Conservation (phyloP, 53 echinoderm and acorn worm species). For the Pentamera pediparva region DNA sequence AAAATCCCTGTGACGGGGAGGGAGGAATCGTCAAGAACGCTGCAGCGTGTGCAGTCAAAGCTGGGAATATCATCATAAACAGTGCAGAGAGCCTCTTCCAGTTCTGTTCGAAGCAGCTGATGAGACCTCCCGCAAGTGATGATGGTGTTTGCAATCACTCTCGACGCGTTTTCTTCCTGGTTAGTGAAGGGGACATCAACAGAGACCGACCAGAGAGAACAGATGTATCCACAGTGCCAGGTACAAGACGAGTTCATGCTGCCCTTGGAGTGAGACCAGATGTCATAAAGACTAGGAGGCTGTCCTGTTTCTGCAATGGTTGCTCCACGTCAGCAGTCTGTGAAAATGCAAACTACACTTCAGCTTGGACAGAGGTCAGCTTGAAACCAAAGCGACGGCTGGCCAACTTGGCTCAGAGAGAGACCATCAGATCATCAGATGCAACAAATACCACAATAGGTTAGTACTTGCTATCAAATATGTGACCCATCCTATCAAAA, state of each 20-base stretch:
- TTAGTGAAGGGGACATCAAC: conserved; percentile 10
- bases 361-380: neutral
- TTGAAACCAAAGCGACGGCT: neutral
- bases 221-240: conserved; percentile 9
- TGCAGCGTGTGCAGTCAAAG: no score
- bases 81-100: conserved; percentile 32
- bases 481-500: no score
- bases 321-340: neutral
- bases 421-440: no score
- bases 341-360: neutral
- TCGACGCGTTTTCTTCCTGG: conserved; percentile 22
- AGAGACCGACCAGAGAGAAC: conserved; percentile 31
- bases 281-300: conserved; percentile 5
- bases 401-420: no score
- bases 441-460: no score
- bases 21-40: no score
- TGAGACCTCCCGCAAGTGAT: neutral
- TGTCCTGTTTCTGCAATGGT: conserved; percentile 31
- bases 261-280: conserved; percentile 25
- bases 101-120: neutral
- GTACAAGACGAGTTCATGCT: conserved; percentile 35
- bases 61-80: no score
- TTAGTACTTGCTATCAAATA: no score
- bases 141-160: conserved; percentile 31
- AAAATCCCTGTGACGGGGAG: no score